Evolutionary conservation across 2,113 vertebrate species (phyloP).

Genomic region (Stegostoma tigrinum): DNA sequence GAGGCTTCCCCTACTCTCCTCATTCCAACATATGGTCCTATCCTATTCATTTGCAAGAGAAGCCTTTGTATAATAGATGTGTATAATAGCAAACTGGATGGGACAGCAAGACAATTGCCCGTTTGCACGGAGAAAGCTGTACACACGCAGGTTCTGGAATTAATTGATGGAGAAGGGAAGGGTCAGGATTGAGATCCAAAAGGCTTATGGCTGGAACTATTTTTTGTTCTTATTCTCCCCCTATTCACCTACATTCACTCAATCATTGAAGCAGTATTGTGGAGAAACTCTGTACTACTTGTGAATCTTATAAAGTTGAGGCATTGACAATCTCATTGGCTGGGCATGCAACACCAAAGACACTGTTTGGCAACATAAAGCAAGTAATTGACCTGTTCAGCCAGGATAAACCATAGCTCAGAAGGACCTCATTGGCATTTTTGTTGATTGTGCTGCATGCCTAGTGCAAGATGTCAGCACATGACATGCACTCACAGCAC

Average conservation of each 20-base stretch:
- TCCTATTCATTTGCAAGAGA: background rate
- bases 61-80: background rate
- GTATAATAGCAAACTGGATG: background rate
- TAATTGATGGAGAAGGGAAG: slow-evolving; percentile 51
- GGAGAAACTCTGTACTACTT: background rate
- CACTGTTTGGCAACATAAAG: background rate
- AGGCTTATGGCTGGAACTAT: slow-evolving; percentile 45
- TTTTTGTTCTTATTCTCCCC: slow-evolving; percentile 44
- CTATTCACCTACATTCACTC: background rate
- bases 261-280: background rate
- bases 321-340: background rate
- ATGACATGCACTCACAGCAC: background rate
- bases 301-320: background rate
- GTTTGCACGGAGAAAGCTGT: background rate
- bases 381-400: background rate
- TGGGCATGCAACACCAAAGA: background rate
- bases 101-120: background rate
- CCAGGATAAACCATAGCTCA: background rate
- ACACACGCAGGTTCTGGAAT: slow-evolving; percentile 43
- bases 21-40: background rate
- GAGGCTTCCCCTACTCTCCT: background rate
- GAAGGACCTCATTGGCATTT: background rate
- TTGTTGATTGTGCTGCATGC: background rate
- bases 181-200: background rate
- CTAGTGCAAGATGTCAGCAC: background rate